Evolutionary conservation across 2,113 vertebrate genomes (phyloP), one percentile per base, ranked within the genome.

Genomic region (Microcebus lehilahytsara): DNA sequence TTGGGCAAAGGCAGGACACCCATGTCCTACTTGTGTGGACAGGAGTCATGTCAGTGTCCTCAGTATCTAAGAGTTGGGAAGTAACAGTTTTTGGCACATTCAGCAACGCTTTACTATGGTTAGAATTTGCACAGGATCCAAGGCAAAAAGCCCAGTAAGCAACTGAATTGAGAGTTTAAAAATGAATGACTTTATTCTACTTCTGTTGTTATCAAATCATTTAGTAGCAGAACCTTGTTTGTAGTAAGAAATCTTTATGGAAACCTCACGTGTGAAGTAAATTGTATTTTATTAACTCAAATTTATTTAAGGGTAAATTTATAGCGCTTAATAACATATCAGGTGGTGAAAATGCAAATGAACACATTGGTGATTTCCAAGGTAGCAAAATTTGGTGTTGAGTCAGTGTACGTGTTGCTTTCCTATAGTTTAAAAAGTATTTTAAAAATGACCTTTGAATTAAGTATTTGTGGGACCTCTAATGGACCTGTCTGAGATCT

Each of bases 241-340:
- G 32, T 60, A 37, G 20, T 81, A 86, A 93, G 91, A 69, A 80
- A 64, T 92, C 13, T 62, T 89, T 85, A 80, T 89, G 46, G n/a
- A 81, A 78, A 19, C 19, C 19, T 17, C 66, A 30, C 60, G 34
- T 93, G 62, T 91, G 77, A 93, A 75, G 37, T 58, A 46, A 40
- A 8, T 78, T 86, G 6, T 92, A 62, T 92, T 84, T 81, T 87
- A 88, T 85, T 83, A 17, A 42, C 30, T 93, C 83, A 46, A 51
- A 80, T 95, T 91, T 91, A 91, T 62, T 83, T 69, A 74, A 91
- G 71, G 37, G 66, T 86, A 92, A 92, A 87, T 87, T 64, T 71
- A 51, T 0, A 89, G 77, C 60, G 60, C 13, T 58, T 83, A 58
- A 32, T 66, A 30, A 23, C 62, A 20, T 85, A 25, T 22, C 37